Evolutionary conservation across 1,140 invertebrate species (phyloP), one percentile per base, ranked within the genome.

Genomic region (Mya arenaria): DNA sequence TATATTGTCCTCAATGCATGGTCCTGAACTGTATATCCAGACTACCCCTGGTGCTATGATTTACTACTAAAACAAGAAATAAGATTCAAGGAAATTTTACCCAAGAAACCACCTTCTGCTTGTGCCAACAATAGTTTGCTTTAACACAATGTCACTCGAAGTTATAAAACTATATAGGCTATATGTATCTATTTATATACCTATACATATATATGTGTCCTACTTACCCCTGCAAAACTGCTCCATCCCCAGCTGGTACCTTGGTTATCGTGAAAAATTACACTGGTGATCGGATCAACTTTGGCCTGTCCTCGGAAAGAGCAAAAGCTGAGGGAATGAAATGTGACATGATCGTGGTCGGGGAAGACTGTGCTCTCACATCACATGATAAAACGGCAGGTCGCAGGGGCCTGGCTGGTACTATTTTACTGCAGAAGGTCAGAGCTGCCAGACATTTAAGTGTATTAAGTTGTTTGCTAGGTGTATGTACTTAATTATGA

Each of bases 201-300:
- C n/a, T n/a, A n/a, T n/a, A n/a, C n/a, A n/a, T n/a, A n/a, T n/a
- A 68, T 39, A 10, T 10, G 55, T 37, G 30, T 28, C 2, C 25
- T 66, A 56, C 71, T 37, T 19, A 28, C 41, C 25, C 44, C 44
- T 10, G n/a, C n/a, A n/a, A n/a, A n/a, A n/a, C n/a, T n/a, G n/a
- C n/a, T n/a, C n/a, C n/a, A n/a, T 52, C 41, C 63, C 32, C 41
- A 96, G 96, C 93, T 82, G 97, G 96, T 34, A 94, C 96, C 62
- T 87, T 97, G 4, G 94, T 97, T 0, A 93, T 97, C 23, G 94
- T 97, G 8, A 95, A 96, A 13, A 98, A 98, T 93, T 98, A 98
- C 90, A 98, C 97, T 6, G 97, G 97, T 0, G 97, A 98, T 88
- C 92, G 96, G 85, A 92, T 98, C 4, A 97, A 97, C 91, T 97